phyloP scores from a whole-genome alignment of 2,113 vertebrate species.

The Equus przewalskii region DNA sequence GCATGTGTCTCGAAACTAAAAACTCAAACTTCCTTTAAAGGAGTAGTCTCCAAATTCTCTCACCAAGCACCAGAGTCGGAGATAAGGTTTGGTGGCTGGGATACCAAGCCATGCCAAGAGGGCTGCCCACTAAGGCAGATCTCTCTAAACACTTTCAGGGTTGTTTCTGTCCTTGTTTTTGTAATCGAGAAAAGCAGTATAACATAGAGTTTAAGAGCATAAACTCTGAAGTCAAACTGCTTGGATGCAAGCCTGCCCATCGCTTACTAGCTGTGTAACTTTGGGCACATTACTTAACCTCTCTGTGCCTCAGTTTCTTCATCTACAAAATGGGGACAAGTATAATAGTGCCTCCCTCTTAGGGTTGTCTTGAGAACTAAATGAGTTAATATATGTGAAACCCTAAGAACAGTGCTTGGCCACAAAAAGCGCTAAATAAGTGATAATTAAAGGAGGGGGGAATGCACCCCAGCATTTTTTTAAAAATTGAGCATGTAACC shows the following conservation, averaged over 20 bases:
- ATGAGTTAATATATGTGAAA: not conserved
- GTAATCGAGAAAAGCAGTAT: not conserved
- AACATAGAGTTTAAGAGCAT: not conserved
- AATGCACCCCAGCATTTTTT: not conserved
- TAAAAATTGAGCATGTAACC: not conserved
- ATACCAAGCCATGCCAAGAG: not conserved
- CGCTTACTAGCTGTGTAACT: not conserved
- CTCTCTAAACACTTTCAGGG: not conserved
- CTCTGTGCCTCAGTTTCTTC: slow-evolving; percentile 3
- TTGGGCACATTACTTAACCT: not conserved
- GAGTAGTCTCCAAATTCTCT: not conserved
- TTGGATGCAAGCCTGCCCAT: not conserved
- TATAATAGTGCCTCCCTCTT: not conserved
- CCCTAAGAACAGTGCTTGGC: not conserved
- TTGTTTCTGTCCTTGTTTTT: not conserved
- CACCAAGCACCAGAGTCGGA: not conserved
- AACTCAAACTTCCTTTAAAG: not conserved
- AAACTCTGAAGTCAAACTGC: not conserved
- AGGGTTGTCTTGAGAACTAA: slow-evolving; percentile 10
- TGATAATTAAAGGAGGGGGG: not conserved
- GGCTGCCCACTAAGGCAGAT: not conserved
- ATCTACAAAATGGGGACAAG: not conserved
- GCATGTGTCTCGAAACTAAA: not conserved
- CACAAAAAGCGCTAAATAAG: not conserved
- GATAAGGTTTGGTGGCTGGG: not conserved